Evolutionary conservation across 1,140 invertebrate species (phyloP), one percentile per base, ranked within the genome.

Genomic region (Drosophila neocordata): DNA sequence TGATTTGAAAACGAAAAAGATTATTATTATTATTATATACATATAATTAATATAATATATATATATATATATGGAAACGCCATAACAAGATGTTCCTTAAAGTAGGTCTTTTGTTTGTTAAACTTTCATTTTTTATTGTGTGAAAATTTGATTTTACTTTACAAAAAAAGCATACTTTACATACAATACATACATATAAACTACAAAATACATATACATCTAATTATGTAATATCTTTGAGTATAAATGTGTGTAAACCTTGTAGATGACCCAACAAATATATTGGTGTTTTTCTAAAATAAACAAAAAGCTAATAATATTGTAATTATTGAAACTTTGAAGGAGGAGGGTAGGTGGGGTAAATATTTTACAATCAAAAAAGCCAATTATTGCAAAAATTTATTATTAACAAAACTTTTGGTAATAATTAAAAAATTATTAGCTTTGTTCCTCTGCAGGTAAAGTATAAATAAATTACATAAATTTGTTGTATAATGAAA

Each of bases 281-380:
- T 63, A 57, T 81, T 87, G 81, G 82, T 75, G 82, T 85, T 87
- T 87, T 77, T 77, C 51, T 72, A 68, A 58, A 72, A 72, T 66
- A 71, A 20, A 63, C 44, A 65, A 20, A 64, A 3, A 57, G 3
- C 56, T 51, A 77, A 65, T 65, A 73, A 74, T 61, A 62, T 51
- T 77, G 67, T 35, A 15, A 41, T 56, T 58, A 35, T 63, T 41
- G 3, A 11, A 51, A 3, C 11, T 41, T 12, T 53, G 27, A 4
- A 24, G 4, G 27, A 31, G 2, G 27, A 31, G 27, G 27, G 27
- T 6, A 31, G 27, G 27, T 5, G 51, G 11, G 52, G 22, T 18
- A 8, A 48, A 20, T 2, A 15, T 44, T n/a, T n/a, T 41, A 13
- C n/a, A n/a, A n/a, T n/a, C n/a, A n/a, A n/a, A n/a, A n/a, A n/a